phyloP scores from a whole-genome alignment of 2,797 vertebrate genomes.

The Pristis pectinata region DNA sequence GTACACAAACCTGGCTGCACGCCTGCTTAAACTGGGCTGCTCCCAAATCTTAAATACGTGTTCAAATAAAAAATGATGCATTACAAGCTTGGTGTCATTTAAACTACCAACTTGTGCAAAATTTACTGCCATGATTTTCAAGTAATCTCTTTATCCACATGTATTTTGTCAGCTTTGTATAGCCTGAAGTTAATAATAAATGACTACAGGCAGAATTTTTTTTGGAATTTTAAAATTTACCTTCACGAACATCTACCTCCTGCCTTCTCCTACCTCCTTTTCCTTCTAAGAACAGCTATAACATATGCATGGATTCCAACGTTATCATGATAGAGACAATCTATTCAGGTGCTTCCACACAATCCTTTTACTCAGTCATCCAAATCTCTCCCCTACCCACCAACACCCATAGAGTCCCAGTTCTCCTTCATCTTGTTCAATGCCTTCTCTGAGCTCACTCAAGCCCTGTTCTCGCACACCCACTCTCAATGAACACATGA shows the following conservation, averaged over 20 bases:
- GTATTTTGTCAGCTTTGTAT: neutral
- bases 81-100: neutral
- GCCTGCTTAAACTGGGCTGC: neutral
- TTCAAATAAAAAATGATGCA: neutral
- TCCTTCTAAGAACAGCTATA: neutral
- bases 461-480: neutral
- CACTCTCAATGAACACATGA: neutral
- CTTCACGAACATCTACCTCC: neutral
- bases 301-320: no score
- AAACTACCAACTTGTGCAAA: neutral
- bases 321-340: neutral
- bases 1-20: neutral
- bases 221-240: no score
- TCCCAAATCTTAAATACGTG: neutral
- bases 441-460: neutral
- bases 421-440: neutral
- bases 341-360: neutral
- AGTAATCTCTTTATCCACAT: slow-evolving; percentile 1
- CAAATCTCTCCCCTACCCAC: neutral
- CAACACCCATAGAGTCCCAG: neutral
- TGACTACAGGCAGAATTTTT: no score
- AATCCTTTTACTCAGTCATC: neutral
- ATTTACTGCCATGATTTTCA: neutral
- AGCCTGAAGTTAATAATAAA: neutral
- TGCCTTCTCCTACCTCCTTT: neutral